Evolutionary conservation across 2,888 invertebrate genomes (phyloP).

Genomic region (Tipula confusa): DNA sequence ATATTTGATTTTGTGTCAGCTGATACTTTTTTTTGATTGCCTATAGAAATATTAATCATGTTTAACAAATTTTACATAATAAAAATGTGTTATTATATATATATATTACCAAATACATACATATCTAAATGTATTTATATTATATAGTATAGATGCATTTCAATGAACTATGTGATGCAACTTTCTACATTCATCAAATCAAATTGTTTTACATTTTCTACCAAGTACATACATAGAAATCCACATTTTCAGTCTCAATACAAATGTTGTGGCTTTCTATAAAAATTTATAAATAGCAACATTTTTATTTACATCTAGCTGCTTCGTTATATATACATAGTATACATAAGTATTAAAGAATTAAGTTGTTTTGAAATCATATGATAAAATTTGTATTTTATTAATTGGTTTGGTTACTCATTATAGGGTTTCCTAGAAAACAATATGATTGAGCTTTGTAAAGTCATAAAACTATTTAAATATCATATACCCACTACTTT

Average conservation of each 20-base stretch:
- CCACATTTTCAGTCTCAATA: not conserved
- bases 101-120: no score
- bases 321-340: no score
- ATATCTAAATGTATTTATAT: no score
- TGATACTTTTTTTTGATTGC: not conserved
- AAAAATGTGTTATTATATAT: not conserved
- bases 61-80: not conserved
- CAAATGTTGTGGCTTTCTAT: not conserved
- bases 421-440: not conserved
- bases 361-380: not conserved
- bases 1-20: conserved; percentile 20
- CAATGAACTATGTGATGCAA: conserved; percentile 12
- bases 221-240: not conserved
- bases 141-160: not conserved
- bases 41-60: not conserved
- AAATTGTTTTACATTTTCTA: not conserved
- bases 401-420: not conserved
- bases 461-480: not conserved
- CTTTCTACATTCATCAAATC: not conserved
- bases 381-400: not conserved
- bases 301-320: not conserved
- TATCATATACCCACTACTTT: not conserved
- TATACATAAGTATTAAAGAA: no score
- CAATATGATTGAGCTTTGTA: not conserved
- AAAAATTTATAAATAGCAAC: not conserved